Evolutionary conservation across 35 echinoderm and acorn worm species (phyloP).

Genomic region (Diadema setosum): DNA sequence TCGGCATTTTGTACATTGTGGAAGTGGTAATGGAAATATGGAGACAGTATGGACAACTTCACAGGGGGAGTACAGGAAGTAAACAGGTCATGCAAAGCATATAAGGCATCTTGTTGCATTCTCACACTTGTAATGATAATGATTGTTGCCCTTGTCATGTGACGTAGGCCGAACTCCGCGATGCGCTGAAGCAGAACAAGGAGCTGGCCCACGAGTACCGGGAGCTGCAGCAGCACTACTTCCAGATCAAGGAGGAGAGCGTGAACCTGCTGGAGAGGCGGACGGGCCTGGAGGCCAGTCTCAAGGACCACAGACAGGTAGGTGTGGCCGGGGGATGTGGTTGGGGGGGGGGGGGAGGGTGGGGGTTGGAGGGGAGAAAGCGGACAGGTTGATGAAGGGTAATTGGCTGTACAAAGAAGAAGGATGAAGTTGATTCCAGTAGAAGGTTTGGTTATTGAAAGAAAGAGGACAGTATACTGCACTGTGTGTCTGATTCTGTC

Average conservation of each 20-base stretch:
- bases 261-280: conserved; percentile 69
- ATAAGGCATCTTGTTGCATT: too few species aligned
- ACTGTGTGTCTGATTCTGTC: too few species aligned
- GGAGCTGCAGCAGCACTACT: conserved; percentile 57
- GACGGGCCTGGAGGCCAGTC: conserved; percentile 74
- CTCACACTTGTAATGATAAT: too few species aligned
- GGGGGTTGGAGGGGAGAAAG: background rate
- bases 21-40: too few species aligned
- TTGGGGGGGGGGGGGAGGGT: too few species aligned
- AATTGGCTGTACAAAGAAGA: too few species aligned
- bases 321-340: background rate
- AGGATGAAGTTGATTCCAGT: too few species aligned
- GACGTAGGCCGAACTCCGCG: conserved; percentile 19
- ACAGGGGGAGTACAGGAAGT: background rate
- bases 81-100: background rate
- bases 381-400: too few species aligned
- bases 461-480: too few species aligned
- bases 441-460: too few species aligned
- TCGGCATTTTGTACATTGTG: too few species aligned
- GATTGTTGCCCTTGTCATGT: conserved; percentile 3
- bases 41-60: too few species aligned
- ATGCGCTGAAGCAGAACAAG: conserved; percentile 30
- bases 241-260: conserved; percentile 56
- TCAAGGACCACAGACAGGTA: conserved; percentile 99
- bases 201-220: conserved; percentile 68